Percentiles rank a stretch among this genome's conserved stretches.
phyloP scores from a whole-genome alignment of 2,797 vertebrate species.

The Hozukius guyotensis region DNA sequence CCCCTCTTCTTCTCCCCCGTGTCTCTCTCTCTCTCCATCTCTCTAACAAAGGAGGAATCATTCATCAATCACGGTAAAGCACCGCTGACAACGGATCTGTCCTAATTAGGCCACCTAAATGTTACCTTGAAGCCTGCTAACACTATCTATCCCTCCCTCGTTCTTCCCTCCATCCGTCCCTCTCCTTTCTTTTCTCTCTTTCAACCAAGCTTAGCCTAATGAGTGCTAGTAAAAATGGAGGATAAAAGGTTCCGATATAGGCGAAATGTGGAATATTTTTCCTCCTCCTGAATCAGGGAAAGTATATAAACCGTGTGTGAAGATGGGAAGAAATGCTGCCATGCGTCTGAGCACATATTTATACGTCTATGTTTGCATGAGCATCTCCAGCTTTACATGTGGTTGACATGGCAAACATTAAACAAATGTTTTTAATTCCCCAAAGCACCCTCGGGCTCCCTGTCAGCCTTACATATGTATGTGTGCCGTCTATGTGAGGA shows the following conservation, averaged over 20 bases:
- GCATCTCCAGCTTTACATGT: slow-evolving; percentile 46
- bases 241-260: slow-evolving; percentile 28
- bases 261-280: slow-evolving; percentile 18
- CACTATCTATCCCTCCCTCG: slow-evolving; percentile 52
- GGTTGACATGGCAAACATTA: slow-evolving; percentile 50
- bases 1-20: slow-evolving; percentile 45
- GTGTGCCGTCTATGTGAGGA: slow-evolving; percentile 10
- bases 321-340: not conserved
- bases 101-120: slow-evolving; percentile 83
- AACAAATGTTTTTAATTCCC: slow-evolving; percentile 58
- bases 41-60: slow-evolving; percentile 82
- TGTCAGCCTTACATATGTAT: slow-evolving; percentile 40
- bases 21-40: slow-evolving; percentile 62
- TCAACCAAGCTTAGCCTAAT: slow-evolving; percentile 62
- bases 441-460: slow-evolving; percentile 36
- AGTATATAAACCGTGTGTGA: not conserved
- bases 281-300: not conserved
- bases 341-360: slow-evolving; percentile 25
- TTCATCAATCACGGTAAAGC: slow-evolving; percentile 89
- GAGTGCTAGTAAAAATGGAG: slow-evolving; percentile 48
- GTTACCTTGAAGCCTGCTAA: slow-evolving; percentile 81
- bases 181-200: slow-evolving; percentile 23
- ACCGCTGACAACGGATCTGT: slow-evolving; percentile 82
- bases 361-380: slow-evolving; percentile 43
- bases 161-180: slow-evolving; percentile 10